A percentile compares a stretch with the other conserved stretches of the same genome.
phyloP scores from a whole-genome alignment of 2,888 invertebrate species.

The Andrena fulva region DNA sequence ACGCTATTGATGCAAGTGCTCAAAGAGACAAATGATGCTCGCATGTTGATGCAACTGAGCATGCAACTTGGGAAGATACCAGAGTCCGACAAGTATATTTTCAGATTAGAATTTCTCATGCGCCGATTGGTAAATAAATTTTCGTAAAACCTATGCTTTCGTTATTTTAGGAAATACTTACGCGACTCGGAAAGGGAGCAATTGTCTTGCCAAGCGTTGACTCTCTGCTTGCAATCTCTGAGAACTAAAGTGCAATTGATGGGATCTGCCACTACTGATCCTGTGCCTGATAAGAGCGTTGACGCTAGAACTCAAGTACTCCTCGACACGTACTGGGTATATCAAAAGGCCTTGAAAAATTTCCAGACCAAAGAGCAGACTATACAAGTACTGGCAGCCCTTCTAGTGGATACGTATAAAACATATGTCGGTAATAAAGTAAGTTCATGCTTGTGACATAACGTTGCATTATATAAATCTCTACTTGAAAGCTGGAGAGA shows the following conservation, averaged over 20 bases:
- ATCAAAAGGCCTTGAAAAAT: constrained; percentile 89
- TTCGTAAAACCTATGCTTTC: background rate
- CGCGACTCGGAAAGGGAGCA: constrained; percentile 94
- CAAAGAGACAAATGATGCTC: constrained; percentile 92
- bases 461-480: background rate
- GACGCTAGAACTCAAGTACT: constrained; percentile 85
- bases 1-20: constrained; percentile 93
- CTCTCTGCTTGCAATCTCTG: constrained; percentile 90
- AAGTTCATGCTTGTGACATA: constrained; percentile 68
- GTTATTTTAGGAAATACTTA: constrained; percentile 89
- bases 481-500: background rate
- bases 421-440: constrained; percentile 87
- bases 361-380: constrained; percentile 86
- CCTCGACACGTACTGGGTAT: constrained; percentile 88
- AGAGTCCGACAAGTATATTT: constrained; percentile 92
- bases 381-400: constrained; percentile 86
- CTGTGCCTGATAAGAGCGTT: constrained; percentile 70
- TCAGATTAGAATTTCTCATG: constrained; percentile 10
- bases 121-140: background rate
- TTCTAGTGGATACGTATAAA: constrained; percentile 90
- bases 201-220: constrained; percentile 92
- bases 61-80: constrained; percentile 92
- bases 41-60: constrained; percentile 92
- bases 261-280: constrained; percentile 77
- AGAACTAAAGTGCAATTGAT: constrained; percentile 87